Evolutionary conservation across 2,113 vertebrate species (phyloP).

Genomic region (Mionectes macconnelli): DNA sequence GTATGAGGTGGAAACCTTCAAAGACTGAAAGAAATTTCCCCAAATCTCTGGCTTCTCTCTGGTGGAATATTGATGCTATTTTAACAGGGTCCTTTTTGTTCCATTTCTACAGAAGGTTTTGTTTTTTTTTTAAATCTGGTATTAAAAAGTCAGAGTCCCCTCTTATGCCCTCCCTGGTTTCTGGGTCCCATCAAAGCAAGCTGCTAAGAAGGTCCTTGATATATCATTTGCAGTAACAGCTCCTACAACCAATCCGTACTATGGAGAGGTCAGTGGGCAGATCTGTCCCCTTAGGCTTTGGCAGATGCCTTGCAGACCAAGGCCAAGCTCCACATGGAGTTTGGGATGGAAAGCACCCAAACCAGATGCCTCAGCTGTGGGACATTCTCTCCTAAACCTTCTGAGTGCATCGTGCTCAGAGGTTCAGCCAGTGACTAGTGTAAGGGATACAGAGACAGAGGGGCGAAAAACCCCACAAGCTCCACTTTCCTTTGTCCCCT

Average conservation of each 20-base stretch:
- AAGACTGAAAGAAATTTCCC: background rate
- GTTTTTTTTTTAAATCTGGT: background rate
- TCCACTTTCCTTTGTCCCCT: background rate
- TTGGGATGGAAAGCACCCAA: background rate
- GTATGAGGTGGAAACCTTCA: background rate
- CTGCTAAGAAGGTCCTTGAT: background rate
- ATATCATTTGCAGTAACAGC: background rate
- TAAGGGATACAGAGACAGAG: rapidly evolving
- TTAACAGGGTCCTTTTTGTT: background rate
- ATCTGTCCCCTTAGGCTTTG: background rate
- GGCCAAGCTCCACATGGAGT: rapidly evolving
- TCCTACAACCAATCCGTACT: background rate
- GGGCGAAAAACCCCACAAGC: rapidly evolving
- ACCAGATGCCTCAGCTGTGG: background rate
- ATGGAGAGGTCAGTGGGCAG: background rate
- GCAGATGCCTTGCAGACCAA: background rate
- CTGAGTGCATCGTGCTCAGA: rapidly evolving
- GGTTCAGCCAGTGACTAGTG: background rate
- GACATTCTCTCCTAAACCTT: background rate
- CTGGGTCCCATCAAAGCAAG: background rate
- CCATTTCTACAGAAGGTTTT: background rate
- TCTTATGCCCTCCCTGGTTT: background rate
- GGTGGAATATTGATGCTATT: background rate
- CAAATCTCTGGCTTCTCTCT: background rate
- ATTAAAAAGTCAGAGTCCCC: background rate